phyloP scores from a whole-genome alignment of 1,140 invertebrate species.

The Zophobas atratus region DNA sequence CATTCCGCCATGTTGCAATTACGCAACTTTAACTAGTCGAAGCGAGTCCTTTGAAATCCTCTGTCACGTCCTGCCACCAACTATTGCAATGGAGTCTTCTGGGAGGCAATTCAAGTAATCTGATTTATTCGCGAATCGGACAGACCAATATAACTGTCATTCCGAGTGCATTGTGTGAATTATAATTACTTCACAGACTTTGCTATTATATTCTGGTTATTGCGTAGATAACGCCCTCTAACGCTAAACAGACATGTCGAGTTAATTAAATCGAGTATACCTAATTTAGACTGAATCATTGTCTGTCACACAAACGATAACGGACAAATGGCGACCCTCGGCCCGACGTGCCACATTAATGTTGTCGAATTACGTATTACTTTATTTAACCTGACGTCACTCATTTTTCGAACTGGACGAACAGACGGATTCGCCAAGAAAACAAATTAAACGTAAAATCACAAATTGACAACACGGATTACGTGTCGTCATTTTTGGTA shows the following conservation, averaged over 20 bases:
- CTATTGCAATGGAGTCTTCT: conserved; percentile 31
- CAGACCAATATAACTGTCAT: conserved; percentile 55
- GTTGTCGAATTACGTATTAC: too few relatives aligned
- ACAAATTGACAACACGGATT: background rate
- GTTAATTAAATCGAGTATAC: conserved; percentile 44
- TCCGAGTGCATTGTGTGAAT: conserved; percentile 39
- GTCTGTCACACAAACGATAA: conserved; percentile 37
- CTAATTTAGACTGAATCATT: conserved; percentile 35
- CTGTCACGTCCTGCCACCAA: conserved; percentile 24
- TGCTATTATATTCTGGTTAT: conserved; percentile 41
- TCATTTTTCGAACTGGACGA: too few relatives aligned
- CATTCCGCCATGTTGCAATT: background rate
- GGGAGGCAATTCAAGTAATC: conserved; percentile 49
- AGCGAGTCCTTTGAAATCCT: conserved; percentile 15
- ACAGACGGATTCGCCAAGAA: too few relatives aligned
- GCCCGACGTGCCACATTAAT: too few relatives aligned
- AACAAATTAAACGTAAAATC: too few relatives aligned
- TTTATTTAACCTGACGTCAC: too few relatives aligned
- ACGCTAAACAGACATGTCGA: conserved; percentile 42
- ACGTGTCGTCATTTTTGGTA: background rate
- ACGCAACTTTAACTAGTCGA: conserved; percentile 30
- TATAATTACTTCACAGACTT: conserved; percentile 52
- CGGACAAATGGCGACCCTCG: background rate
- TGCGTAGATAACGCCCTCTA: conserved; percentile 38
- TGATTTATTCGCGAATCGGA: conserved; percentile 52